Conservation (phyloP, 1,140 invertebrate species). For the Caerostris darwini region DNA sequence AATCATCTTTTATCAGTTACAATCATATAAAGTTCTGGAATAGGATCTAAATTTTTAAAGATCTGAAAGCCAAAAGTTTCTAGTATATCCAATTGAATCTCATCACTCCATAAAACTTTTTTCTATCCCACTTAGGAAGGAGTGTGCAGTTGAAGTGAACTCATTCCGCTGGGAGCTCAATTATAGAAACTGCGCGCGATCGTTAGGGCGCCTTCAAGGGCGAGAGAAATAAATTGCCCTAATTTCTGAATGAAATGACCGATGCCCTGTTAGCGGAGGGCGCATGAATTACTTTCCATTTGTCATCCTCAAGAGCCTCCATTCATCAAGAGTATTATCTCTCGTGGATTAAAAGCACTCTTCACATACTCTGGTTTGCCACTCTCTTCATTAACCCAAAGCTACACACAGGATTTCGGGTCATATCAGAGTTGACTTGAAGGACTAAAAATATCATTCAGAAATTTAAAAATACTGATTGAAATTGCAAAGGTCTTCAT, state of each 20-base stretch:
- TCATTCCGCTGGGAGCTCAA: background rate
- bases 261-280: slow-evolving; percentile 1
- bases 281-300: slow-evolving; percentile 17
- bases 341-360: background rate
- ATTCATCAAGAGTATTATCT: background rate
- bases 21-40: no score
- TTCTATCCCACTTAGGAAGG: background rate
- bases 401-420: background rate
- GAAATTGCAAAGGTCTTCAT: no score
- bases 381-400: background rate
- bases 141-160: background rate
- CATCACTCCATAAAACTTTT: no score
- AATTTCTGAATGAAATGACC: slow-evolving; percentile 32
- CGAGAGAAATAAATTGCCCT: slow-evolving; percentile 21
- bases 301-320: background rate
- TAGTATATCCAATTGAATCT: no score
- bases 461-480: no score
- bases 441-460: no score
- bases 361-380: background rate
- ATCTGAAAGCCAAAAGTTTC: no score
- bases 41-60: no score
- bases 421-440: no score
- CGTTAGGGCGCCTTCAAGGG: background rate
- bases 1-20: no score
- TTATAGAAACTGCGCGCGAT: background rate